Percentiles rank a stretch among this genome's conserved stretches.
Conservation (phyloP, 2,113 vertebrate species). For the Elaphurus davidianus region DNA sequence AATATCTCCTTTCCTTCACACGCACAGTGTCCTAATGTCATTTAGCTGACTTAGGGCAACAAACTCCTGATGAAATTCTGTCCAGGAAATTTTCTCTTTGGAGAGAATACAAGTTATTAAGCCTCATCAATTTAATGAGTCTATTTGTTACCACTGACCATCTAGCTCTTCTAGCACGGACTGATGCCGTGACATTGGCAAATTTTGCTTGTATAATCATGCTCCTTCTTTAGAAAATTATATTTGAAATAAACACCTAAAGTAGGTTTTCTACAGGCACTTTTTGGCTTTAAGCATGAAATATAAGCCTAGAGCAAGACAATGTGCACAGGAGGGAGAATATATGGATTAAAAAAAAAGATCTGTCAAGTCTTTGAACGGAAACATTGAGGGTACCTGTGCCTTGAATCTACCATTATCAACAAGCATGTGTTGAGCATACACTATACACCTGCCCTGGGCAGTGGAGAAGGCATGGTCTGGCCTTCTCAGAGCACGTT, state of each 20-base stretch:
- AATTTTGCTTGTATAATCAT: not conserved
- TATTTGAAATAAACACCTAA: constrained; percentile 2
- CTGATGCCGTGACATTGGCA: not conserved
- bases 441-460: not conserved
- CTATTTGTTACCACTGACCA: not conserved
- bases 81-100: not conserved
- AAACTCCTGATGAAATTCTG: not conserved
- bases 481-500: not conserved
- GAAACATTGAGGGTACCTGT: not conserved
- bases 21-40: not conserved
- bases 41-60: not conserved
- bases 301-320: not conserved
- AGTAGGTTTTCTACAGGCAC: not conserved
- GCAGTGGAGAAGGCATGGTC: not conserved
- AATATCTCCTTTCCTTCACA: not conserved
- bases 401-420: not conserved
- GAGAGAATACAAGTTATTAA: not conserved
- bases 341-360: not conserved
- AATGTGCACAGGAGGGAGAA: not conserved
- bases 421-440: not conserved
- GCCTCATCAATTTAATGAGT: not conserved
- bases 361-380: not conserved
- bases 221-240: not conserved
- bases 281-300: not conserved
- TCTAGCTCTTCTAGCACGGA: not conserved